phyloP scores from a whole-genome alignment of 1,140 invertebrate species.

The Drosophila lacteicornis region DNA sequence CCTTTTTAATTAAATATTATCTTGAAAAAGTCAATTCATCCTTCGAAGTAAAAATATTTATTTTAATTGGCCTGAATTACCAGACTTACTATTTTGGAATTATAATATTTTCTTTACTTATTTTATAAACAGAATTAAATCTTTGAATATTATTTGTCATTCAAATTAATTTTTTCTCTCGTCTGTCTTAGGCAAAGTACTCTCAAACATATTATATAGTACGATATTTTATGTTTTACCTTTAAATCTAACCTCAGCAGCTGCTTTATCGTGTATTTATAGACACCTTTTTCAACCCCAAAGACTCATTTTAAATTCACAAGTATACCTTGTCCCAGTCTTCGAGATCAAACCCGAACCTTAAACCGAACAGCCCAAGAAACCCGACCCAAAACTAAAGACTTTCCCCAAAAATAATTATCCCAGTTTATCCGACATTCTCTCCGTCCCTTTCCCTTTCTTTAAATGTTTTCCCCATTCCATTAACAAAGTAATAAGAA shows the following conservation, averaged over 20 bases:
- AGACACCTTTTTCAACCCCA: not conserved
- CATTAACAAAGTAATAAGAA: conserved; percentile 7
- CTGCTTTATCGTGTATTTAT: not conserved
- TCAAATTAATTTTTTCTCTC: no score
- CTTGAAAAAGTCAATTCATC: no score
- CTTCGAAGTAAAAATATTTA: not conserved
- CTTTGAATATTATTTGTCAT: no score
- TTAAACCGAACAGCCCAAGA: not conserved
- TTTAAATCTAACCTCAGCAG: not conserved
- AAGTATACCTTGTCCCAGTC: not conserved
- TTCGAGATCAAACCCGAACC: not conserved
- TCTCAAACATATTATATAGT: not conserved
- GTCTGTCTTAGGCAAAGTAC: no score
- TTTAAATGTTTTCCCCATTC: not conserved
- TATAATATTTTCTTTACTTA: no score
- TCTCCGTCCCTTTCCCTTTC: not conserved
- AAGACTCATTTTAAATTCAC: not conserved
- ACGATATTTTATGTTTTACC: not conserved
- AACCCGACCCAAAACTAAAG: not conserved
- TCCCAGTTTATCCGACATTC: conserved; percentile 36
- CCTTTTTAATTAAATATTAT: no score
- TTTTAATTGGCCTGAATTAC: no score
- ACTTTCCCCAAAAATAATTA: conserved; percentile 16
- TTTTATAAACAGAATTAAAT: no score
- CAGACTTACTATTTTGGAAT: no score